Base-by-base conservation (phyloP, 2,888 invertebrate genomes). In the Geophilus truncorum region DNA sequence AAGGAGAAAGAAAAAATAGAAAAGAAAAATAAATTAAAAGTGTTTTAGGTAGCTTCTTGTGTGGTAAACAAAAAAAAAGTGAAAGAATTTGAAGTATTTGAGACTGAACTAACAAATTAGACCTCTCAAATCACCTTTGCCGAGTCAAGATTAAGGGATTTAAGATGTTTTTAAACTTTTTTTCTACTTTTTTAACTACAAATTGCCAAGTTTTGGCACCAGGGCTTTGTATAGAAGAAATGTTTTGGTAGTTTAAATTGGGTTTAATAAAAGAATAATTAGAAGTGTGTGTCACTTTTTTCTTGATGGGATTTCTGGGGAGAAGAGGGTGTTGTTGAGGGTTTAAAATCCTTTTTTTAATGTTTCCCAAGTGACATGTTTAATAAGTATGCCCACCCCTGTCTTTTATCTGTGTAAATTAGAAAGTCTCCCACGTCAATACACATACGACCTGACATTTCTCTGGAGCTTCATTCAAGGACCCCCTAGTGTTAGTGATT, bases 381-480 rank as follows among this genome's bases (percentile, higher is more conserved):
- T 70, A 70, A 70, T 70, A 70, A 70, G 70, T 70, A 15, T 7
- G 70, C 70, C 70, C 23, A 70, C 28, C 70, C 70, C 70, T 70
- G 70, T 70, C 5, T 70, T 70, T 70, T 70, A 70, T 70, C 70
- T 25, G 70, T 70, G 70, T 70, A 70, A 70, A 70, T 70, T 70
- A 70, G 70, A 70, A 70, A 70, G 70, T 28, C 70, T 70, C 70
- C 25, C 70, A 70, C 70, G 70, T 70, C 70, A 70, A 70, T 70
- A 25, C 28, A 70, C 28, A 70, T 28, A 70, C 25, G 70, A 70
- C 15, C n/a, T 70, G 70, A 70, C 70, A 70, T 70, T 70, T 70
- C 70, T 70, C 70, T 70, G 28, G 70, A 70, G 70, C 70, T 25
- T 70, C 70, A 70, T 70, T 70, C 25, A 70, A 25, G 28, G 70